Evolutionary conservation across 2,797 vertebrate species (phyloP), one percentile per base, ranked within the genome.

Genomic region (Siniperca obscura): DNA sequence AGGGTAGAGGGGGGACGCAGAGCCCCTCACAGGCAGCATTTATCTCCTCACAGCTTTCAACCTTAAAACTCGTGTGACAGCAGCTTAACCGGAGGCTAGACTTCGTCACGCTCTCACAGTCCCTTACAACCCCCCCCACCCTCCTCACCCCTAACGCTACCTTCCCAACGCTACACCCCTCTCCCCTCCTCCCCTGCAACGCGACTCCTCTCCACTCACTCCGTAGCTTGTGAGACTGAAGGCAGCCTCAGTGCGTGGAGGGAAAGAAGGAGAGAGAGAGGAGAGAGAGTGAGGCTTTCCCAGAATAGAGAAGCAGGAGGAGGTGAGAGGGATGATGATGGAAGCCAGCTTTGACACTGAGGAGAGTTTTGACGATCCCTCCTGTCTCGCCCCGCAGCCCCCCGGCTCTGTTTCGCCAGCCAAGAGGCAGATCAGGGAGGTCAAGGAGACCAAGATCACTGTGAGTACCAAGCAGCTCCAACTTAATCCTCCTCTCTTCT

Each of bases 371-470:
- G 97, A 97, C 6, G 96, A 96, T 90, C 93, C 95, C 52, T 96
- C 95, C 84, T 96, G 93, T 95, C 94, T 96, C 76, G 94, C 96
- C 94, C 95, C 95, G 67, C 98, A 99, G 97, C 96, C 95, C 87
- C 97, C 97, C 30, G 97, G 97, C 48, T 96, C 97, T 36, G 95
- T 96, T 2, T 98, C 97, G 3, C 97, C 97, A 22, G 95, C 96
- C 89, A 97, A 94, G 94, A 97, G 95, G 90, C 97, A 97, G 91
- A 95, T 92, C 93, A 97, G 94, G 91, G 97, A 97, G 93, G 96
- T 94, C 91, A 97, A 97, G 93, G 97, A 97, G 85, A 97, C 94
- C 90, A 97, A 96, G 94, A 96, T 94, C 81, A 98, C 97, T 0
- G 97, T 98, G 94, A 97, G 97, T 95, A 95, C 75, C 75, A 50